Base-by-base conservation (phyloP, 2,888 invertebrate genomes). In the Bruchidius siliquastri region DNA sequence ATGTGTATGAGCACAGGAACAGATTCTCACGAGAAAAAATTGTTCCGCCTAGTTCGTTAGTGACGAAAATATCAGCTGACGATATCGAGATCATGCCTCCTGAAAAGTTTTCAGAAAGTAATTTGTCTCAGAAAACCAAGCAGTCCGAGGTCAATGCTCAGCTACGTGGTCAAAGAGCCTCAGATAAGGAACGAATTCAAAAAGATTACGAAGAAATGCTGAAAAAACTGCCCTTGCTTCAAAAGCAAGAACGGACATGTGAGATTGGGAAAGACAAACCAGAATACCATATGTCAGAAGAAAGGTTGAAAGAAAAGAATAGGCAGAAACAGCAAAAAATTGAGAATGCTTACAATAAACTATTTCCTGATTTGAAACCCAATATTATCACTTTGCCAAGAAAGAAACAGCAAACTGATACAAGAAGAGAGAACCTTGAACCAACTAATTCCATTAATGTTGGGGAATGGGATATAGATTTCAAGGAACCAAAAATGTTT, bases 171-270 rank as follows among this genome's bases (percentile, higher is more conserved):
- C 84, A 86, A 73, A 86, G 85, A 76, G 90, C 90, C 0, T 76
- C 89, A 69, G 88, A 88, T 79, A 88, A 87, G 30, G 88, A 88
- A 76, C 86, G 86, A 79, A 84, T 89, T 18, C 86, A 87, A 68
- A 85, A 86, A 70, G 88, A 90, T 78, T 89, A 89, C 77, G 84
- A 86, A 20, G 86, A 87, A 71, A 80, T 90, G 74, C 80, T 90
- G 77, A 86, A 87, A 30, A 86, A 88, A 71, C 77, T 90, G 20
- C 86, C 88, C 0, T 76, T 82, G 13, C 75, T 87, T 20, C 86
- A 86, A 79, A 84, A 83, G 77, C 83, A 85, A 74, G 86, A 87
- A 79, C 78, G 86, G 67, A 80, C 87, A 20, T 80, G 81, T 20
- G 80, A 82, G 26, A 83, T 86, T 69, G 79, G 79, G 67, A 79